These are phyloP conservation scores for Pseudotriccus pelzelni DNA, from an alignment of 2,797 vertebrate species.

Conservation along the genomic window DNA sequence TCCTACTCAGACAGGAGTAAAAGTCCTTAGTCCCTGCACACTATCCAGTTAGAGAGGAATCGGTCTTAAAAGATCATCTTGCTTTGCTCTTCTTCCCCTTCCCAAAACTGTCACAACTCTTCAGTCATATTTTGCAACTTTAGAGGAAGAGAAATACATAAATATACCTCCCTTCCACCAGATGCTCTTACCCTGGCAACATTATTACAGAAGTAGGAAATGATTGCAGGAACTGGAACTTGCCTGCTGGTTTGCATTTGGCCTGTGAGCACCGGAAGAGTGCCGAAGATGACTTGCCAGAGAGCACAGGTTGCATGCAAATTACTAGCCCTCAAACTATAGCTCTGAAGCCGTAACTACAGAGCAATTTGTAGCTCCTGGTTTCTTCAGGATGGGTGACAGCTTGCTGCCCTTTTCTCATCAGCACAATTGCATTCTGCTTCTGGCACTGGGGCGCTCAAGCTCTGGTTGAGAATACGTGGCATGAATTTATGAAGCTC, in stretches of 20 bases:
- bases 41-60: neutral
- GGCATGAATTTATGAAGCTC: neutral
- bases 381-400: neutral
- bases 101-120: neutral
- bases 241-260: conserved; percentile 1
- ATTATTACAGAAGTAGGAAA: neutral
- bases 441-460: neutral
- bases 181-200: neutral
- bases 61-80: neutral
- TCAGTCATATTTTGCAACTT: neutral
- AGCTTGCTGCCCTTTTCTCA: neutral
- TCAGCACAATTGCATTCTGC: neutral
- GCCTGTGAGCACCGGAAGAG: neutral
- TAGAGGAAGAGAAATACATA: neutral
- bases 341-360: neutral
- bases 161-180: neutral
- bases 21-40: neutral
- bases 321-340: neutral
- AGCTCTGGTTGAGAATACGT: neutral
- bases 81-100: neutral
- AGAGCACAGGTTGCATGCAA: neutral
- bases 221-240: neutral
- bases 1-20: neutral
- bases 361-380: neutral
- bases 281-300: neutral